Evolutionary conservation across 2,113 vertebrate genomes (phyloP).

Genomic region (Cyprinodon tularosa): DNA sequence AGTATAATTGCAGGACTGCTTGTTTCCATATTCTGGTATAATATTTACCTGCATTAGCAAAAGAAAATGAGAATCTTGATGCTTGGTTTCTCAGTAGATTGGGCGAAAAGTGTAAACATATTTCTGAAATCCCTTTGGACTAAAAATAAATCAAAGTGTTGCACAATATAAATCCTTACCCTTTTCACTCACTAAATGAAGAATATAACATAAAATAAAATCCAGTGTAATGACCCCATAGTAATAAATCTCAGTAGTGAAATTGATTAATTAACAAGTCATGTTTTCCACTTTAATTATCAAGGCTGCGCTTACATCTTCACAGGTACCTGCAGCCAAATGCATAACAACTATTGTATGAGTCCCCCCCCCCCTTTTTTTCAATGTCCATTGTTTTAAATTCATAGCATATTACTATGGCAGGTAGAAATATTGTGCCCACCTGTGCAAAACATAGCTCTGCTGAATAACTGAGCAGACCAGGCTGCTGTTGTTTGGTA

Average conservation of each 20-base stretch:
- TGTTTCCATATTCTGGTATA: neutral
- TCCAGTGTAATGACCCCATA: neutral
- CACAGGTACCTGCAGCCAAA: neutral
- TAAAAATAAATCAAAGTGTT: neutral
- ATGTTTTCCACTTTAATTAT: neutral
- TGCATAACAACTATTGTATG: neutral
- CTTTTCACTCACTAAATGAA: neutral
- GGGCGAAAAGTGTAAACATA: neutral
- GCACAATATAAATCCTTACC: neutral
- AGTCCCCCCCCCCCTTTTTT: neutral
- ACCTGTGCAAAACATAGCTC: constrained; percentile 18
- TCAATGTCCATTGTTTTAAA: neutral
- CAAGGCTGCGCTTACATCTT: neutral
- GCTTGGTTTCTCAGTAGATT: no score
- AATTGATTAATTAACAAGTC: neutral
- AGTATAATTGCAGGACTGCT: neutral
- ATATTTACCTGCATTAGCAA: neutral
- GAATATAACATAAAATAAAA: neutral
- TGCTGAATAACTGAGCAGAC: constrained; percentile 40
- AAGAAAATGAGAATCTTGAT: neutral
- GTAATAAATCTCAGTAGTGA: neutral
- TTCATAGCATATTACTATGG: constrained; percentile 12
- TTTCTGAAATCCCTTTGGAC: neutral
- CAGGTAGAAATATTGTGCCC: constrained; percentile 13
- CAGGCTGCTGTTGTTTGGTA: constrained; percentile 53